These are phyloP conservation scores for Pygmarrhopalites habei DNA, from an alignment of 1,140 invertebrate genomes.

Conservation along the genomic window DNA sequence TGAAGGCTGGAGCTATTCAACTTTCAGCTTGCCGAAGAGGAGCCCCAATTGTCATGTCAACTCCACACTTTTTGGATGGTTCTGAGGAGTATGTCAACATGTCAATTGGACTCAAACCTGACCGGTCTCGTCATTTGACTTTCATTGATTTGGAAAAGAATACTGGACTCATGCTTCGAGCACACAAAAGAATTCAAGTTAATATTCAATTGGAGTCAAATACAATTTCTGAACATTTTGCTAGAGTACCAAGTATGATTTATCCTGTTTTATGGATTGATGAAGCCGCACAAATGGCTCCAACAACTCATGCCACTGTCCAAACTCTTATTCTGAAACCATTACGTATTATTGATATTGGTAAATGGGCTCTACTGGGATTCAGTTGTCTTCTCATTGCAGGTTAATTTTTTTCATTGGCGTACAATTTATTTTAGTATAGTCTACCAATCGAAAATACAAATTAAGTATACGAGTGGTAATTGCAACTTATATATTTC, in stretches of 20 bases:
- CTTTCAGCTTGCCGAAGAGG: slow-evolving; percentile 53
- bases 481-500: too few species aligned
- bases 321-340: neutral
- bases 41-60: slow-evolving; percentile 60
- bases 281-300: slow-evolving; percentile 43
- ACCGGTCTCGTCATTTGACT: slow-evolving; percentile 61
- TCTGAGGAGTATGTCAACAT: slow-evolving; percentile 43
- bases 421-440: too few species aligned
- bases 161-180: slow-evolving; percentile 49
- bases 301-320: neutral
- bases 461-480: too few species aligned
- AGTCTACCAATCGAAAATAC: too few species aligned
- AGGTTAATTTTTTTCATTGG: too few species aligned
- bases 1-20: slow-evolving; percentile 63
- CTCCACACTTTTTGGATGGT: slow-evolving; percentile 67
- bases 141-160: slow-evolving; percentile 66
- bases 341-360: slow-evolving; percentile 16
- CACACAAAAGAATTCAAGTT: slow-evolving; percentile 49
- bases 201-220: slow-evolving; percentile 48
- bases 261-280: slow-evolving; percentile 53
- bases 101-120: slow-evolving; percentile 61
- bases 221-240: slow-evolving; percentile 42
- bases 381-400: neutral
- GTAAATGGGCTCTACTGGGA: slow-evolving; percentile 13
- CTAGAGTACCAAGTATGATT: slow-evolving; percentile 46